Evolutionary conservation across 2,888 invertebrate genomes (phyloP).

Genomic region (Metacarcinus magister): DNA sequence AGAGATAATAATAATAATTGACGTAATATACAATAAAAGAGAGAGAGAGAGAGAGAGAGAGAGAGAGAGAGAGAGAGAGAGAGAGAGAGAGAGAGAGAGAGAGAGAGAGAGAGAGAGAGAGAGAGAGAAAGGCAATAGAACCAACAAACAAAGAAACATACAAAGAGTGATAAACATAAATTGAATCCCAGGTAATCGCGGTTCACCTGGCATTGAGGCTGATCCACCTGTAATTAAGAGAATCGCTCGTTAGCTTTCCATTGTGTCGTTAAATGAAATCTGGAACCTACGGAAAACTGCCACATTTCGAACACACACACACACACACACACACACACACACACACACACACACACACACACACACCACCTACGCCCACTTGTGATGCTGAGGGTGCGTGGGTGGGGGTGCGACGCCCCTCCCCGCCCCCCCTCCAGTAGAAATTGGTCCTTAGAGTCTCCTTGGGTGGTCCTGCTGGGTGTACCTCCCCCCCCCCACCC

Average conservation of each 20-base stretch:
- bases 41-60: not conserved
- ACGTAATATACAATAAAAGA: too few relatives aligned
- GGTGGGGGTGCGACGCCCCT: not conserved
- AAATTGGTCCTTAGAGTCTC: conserved; percentile 4
- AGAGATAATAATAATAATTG: not conserved
- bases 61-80: not conserved
- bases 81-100: not conserved
- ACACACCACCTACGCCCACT: conserved; percentile 45
- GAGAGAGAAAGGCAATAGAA: conserved; percentile 32
- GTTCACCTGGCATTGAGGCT: not conserved
- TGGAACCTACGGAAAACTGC: not conserved
- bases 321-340: conserved; percentile 14
- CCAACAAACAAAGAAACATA: not conserved
- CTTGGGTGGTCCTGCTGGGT: not conserved
- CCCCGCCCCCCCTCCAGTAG: not conserved
- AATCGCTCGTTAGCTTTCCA: not conserved
- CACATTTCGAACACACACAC: not conserved
- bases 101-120: not conserved
- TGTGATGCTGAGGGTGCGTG: not conserved
- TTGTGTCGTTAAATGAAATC: not conserved
- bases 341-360: conserved; percentile 41
- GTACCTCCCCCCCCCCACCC: not conserved
- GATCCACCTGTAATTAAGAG: not conserved
- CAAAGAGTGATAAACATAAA: not conserved
- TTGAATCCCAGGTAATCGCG: not conserved